phyloP scores from a whole-genome alignment of 2,113 vertebrate species.

The Meleagris gallopavo region DNA sequence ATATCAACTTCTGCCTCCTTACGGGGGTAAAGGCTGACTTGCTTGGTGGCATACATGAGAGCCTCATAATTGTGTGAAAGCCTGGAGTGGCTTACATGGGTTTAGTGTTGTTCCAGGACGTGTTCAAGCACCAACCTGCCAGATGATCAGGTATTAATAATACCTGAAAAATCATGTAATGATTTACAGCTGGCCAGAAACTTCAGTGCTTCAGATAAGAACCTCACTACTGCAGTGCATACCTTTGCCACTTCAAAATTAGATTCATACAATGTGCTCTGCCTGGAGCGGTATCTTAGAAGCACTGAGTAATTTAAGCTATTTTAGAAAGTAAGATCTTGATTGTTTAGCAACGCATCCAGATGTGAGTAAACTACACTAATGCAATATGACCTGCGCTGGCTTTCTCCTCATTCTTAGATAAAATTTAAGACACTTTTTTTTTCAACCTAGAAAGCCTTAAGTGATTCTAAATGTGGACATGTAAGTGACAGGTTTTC shows the following conservation, averaged over 20 bases:
- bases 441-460: not conserved
- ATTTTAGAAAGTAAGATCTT: constrained; percentile 32
- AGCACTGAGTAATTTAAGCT: constrained; percentile 15
- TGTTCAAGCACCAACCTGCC: not conserved
- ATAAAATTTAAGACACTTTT: not conserved
- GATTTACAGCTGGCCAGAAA: constrained; percentile 55
- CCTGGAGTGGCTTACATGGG: not conserved
- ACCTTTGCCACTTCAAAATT: constrained; percentile 39
- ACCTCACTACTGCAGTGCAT: constrained; percentile 33
- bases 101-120: not conserved
- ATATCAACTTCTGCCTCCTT: not conserved
- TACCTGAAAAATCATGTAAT: constrained; percentile 41
- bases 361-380: not conserved
- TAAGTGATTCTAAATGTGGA: not conserved
- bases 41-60: not conserved
- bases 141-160: constrained; percentile 60
- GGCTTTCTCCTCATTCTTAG: not conserved
- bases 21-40: not conserved
- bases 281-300: constrained; percentile 38
- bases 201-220: constrained; percentile 15
- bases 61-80: not conserved
- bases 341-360: not conserved
- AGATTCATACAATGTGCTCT: constrained; percentile 10
- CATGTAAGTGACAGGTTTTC: not conserved
- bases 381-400: not conserved